Evolutionary conservation across 2,797 vertebrate genomes (phyloP).

Genomic region (Epinephelus coioides): DNA sequence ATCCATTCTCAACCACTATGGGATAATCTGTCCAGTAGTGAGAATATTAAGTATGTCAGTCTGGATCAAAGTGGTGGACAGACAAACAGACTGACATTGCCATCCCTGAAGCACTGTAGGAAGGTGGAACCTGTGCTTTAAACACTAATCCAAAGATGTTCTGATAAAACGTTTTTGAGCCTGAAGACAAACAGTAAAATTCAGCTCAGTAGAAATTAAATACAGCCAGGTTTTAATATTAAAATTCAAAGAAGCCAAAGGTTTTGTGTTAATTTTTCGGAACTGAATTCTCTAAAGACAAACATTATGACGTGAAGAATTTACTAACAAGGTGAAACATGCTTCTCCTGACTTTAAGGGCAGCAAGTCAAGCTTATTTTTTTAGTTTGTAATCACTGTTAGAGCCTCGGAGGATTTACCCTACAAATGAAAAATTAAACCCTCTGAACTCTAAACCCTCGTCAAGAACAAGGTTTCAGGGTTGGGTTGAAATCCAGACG

Average conservation of each 20-base stretch:
- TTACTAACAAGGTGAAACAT: constrained; percentile 7
- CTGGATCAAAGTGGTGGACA: background rate
- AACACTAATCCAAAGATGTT: too few species aligned
- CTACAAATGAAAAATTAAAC: constrained; percentile 31
- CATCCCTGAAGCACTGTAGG: too few species aligned
- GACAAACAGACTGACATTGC: background rate
- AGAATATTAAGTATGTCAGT: background rate
- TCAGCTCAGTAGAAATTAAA: background rate
- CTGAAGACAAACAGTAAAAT: background rate
- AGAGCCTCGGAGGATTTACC: constrained; percentile 26
- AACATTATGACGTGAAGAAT: constrained; percentile 17
- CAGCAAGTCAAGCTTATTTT: constrained; percentile 14
- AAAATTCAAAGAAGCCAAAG: constrained; percentile 1
- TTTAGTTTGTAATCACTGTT: constrained; percentile 22
- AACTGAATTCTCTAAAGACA: constrained; percentile 4
- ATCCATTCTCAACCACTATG: background rate
- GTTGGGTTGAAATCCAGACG: background rate
- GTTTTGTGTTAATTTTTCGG: background rate
- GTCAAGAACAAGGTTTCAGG: background rate
- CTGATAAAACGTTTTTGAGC: background rate
- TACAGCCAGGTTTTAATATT: background rate
- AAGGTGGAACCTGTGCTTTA: background rate
- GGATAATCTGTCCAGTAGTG: background rate
- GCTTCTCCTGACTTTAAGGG: background rate
- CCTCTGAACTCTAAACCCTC: constrained; percentile 7